Evolutionary conservation across 2,888 invertebrate species (phyloP).

Genomic region (Stegophylla sp.): DNA sequence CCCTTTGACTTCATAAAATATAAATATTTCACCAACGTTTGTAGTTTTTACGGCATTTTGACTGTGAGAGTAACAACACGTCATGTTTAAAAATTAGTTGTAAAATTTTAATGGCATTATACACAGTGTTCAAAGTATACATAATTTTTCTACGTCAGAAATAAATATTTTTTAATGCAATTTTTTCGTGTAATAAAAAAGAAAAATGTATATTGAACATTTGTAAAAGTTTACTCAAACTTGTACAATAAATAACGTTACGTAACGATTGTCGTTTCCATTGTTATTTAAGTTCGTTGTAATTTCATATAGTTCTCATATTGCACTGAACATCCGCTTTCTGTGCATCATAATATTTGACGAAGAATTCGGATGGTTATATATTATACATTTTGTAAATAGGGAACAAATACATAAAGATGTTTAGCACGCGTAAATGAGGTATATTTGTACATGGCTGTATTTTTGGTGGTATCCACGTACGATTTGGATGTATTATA

Average conservation of each 20-base stretch:
- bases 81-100: conserved; percentile 41
- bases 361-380: conserved; percentile 4
- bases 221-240: conserved; percentile 45
- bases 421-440: neutral
- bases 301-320: conserved; percentile 31
- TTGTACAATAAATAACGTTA: conserved; percentile 39
- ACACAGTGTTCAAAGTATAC: conserved; percentile 25
- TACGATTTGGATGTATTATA: too few relatives aligned
- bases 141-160: conserved; percentile 22
- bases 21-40: conserved; percentile 8
- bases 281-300: conserved; percentile 28
- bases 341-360: conserved; percentile 12
- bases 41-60: conserved; percentile 25
- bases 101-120: conserved; percentile 22
- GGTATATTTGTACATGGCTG: too few relatives aligned
- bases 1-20: neutral
- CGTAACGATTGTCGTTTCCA: conserved; percentile 24
- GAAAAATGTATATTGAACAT: conserved; percentile 43
- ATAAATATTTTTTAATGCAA: conserved; percentile 43
- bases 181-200: conserved; percentile 35
- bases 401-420: neutral
- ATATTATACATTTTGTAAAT: neutral
- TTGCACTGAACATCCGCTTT: conserved; percentile 16
- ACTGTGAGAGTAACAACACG: conserved; percentile 3
- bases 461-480: too few relatives aligned